phyloP scores from a whole-genome alignment of 2,797 vertebrate genomes.

The Sebastes variabilis region DNA sequence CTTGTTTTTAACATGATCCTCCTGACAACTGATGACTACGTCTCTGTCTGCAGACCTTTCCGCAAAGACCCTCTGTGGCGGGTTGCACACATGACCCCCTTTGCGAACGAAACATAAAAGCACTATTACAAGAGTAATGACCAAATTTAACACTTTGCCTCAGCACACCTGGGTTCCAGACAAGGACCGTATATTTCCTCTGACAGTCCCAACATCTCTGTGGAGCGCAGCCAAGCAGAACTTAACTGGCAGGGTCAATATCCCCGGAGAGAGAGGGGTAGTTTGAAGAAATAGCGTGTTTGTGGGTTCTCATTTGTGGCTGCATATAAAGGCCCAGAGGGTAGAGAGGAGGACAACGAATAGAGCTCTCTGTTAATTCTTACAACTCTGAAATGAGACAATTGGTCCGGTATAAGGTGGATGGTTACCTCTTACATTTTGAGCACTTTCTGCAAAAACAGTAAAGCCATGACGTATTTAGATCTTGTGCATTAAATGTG shows the following conservation, averaged over 20 bases:
- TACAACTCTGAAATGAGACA: constrained; percentile 25
- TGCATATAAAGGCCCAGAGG: constrained; percentile 38
- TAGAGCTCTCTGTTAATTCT: constrained; percentile 23
- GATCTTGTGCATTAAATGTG: background rate
- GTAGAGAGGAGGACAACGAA: background rate
- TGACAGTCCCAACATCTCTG: constrained; percentile 69
- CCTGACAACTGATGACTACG: constrained; percentile 84
- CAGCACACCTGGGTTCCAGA: constrained; percentile 93
- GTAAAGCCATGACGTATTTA: background rate
- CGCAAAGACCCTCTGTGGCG: constrained; percentile 54
- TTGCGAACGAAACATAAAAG: constrained; percentile 77
- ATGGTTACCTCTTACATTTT: background rate
- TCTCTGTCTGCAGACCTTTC: constrained; percentile 66
- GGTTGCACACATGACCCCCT: constrained; percentile 65
- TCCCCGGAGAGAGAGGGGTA: constrained; percentile 55
- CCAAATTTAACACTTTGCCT: constrained; percentile 94
- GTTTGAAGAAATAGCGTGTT: constrained; percentile 53
- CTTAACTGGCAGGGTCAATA: constrained; percentile 72
- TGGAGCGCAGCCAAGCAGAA: constrained; percentile 66
- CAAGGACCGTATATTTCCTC: constrained; percentile 69
- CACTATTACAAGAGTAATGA: constrained; percentile 92
- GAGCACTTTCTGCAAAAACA: background rate
- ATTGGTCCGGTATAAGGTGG: background rate
- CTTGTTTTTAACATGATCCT: constrained; percentile 83
- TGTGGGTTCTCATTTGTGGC: constrained; percentile 59